Base-by-base conservation (phyloP, 2,888 invertebrate species). In the Masnerella sp. region DNA sequence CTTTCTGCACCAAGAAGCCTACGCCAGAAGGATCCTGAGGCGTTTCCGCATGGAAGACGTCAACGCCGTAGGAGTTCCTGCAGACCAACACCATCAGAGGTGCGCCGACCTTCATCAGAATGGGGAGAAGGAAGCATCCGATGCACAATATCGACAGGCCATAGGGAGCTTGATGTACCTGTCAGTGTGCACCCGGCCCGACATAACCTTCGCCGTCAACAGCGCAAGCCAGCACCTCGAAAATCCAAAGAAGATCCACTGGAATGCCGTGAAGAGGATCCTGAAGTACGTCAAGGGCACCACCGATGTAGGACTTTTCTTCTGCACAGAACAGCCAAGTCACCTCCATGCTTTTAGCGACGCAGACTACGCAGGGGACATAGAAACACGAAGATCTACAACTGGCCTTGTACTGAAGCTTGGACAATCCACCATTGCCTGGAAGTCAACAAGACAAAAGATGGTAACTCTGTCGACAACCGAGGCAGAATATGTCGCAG, bases 221-320 rank as follows among this genome's bases (percentile, higher is more conserved):
- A 12, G 4, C 14, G 36, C 12, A 2, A 36, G 36, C 8, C 36
- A 36, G 14, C 62, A 61, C 15, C 40, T 64, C 0, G 75, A 75
- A 36, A 30, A 49, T 2, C 75, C 76, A 0, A 49, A 17, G 7
- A 75, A 61, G 22, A 62, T 61, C 2, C 76, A 78, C 45, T 76
- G 74, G 65, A 67, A 69, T 45, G 70, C 74, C 0, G 59, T 74
- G 2, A 67, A 75, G 38, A 42, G 68, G 34, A 49, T 75, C 12
- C n/a, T 77, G 2, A 68, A 68, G 32, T 77, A 75, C 14, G 14
- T 77, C 5, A 64, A 71, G 8, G 76, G 71, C 12, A 75, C 76
- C 1, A 7, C 59, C 7, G 47, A 68, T 20, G 58, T 62, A 9
- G 74, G 72, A 1, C 18, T 76, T 18, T 11, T 34, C 11, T 1